Evolutionary conservation across 37 sponge, comb jelly and placozoan genomes (phyloP).

Genomic region (Tethya wilhelma): DNA sequence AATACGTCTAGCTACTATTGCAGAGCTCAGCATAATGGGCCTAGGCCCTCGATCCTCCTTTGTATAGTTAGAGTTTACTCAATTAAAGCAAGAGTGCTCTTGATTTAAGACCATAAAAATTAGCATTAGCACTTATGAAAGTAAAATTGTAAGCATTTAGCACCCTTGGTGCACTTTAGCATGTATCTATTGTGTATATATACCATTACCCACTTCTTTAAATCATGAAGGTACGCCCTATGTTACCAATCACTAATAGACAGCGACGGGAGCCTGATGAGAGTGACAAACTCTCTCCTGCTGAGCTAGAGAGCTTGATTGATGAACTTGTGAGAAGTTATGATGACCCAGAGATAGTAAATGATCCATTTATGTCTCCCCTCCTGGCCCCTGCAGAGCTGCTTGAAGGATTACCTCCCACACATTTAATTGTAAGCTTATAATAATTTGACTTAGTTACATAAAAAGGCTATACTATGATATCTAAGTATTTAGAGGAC

Average conservation of each 20-base stretch:
- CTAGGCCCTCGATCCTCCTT: too few relatives aligned
- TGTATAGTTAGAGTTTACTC: too few relatives aligned
- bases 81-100: too few relatives aligned
- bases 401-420: constrained; percentile 81
- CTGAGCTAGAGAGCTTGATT: constrained; percentile 50
- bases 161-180: neutral
- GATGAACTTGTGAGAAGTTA: constrained; percentile 40
- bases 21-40: too few relatives aligned
- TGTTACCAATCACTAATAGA: neutral
- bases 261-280: constrained; percentile 19
- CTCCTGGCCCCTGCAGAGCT: constrained; percentile 68
- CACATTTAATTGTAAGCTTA: constrained; percentile 75
- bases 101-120: too few relatives aligned
- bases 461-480: neutral
- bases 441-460: neutral
- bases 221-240: neutral
- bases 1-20: too few relatives aligned
- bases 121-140: neutral
- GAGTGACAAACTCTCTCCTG: constrained; percentile 25
- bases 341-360: constrained; percentile 37
- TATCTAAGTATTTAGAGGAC: neutral
- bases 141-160: neutral
- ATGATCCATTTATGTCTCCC: constrained; percentile 91
- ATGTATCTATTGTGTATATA: neutral
- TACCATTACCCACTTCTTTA: neutral